These are phyloP conservation scores for Steinernema feltiae DNA, from an alignment of 1,140 invertebrate species.

Conservation along the genomic window DNA sequence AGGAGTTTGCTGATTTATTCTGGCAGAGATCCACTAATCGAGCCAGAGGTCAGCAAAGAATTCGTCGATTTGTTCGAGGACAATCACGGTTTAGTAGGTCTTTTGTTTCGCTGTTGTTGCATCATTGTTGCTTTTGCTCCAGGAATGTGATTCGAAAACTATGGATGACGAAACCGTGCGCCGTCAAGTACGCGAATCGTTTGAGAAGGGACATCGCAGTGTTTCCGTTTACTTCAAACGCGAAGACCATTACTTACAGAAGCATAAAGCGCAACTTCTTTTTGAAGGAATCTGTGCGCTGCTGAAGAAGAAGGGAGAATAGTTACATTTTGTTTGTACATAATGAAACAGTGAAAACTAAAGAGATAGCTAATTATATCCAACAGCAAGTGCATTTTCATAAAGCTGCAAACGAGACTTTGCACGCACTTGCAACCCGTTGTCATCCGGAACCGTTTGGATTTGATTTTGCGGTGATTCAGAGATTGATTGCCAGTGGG, in stretches of 20 bases:
- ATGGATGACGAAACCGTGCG: neutral
- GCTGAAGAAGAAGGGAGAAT: neutral
- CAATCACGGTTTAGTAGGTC: constrained; percentile 15
- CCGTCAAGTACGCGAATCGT: neutral
- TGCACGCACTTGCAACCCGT: too few species aligned
- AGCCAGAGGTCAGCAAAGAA: constrained; percentile 23
- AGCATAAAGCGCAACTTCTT: constrained; percentile 25
- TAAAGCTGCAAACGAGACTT: too few species aligned
- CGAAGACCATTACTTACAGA: constrained; percentile 33
- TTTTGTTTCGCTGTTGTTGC: neutral
- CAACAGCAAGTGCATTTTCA: neutral
- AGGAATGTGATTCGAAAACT: neutral
- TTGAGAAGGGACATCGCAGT: constrained; percentile 6
- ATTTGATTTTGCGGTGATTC: too few species aligned
- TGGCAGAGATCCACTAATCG: constrained; percentile 28
- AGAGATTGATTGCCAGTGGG: too few species aligned
- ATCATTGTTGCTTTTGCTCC: neutral
- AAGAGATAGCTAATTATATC: neutral
- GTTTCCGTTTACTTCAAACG: constrained; percentile 21
- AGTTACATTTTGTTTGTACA: neutral
- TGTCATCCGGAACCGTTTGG: too few species aligned
- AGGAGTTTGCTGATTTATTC: constrained; percentile 21
- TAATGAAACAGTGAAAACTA: neutral
- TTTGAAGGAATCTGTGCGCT: constrained; percentile 18
- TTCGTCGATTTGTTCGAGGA: constrained; percentile 21